phyloP scores from a whole-genome alignment of 35 echinoderm and acorn worm genomes.

The Ptychodera flava region DNA sequence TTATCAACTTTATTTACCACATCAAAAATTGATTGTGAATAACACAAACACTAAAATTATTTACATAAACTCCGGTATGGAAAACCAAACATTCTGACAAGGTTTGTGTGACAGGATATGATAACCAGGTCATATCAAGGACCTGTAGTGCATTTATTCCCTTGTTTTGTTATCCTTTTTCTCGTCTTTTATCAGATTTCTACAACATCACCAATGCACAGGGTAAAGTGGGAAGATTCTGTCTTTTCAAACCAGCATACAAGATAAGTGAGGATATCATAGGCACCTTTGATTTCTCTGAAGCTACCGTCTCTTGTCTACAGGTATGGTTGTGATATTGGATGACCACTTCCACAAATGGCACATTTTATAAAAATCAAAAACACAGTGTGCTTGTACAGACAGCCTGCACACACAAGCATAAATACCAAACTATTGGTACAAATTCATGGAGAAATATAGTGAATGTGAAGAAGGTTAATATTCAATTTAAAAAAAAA shows the following conservation, averaged over 20 bases:
- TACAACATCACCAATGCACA: conserved; percentile 92
- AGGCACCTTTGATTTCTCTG: conserved; percentile 89
- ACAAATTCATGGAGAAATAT: not conserved
- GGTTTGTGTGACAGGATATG: too few relatives aligned
- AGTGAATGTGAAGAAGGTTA: not conserved
- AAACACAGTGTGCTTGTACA: not conserved
- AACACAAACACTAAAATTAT: not conserved
- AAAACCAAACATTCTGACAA: too few relatives aligned
- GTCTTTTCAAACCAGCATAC: conserved; percentile 92
- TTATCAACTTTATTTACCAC: not conserved
- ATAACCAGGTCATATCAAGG: too few relatives aligned
- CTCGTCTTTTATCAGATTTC: conserved; percentile 44
- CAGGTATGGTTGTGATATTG: conserved; percentile 45
- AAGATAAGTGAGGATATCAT: conserved; percentile 97
- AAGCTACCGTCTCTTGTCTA: conserved; percentile 71
- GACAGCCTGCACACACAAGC: not conserved
- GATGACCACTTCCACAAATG: too few relatives aligned
- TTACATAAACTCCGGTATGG: too few relatives aligned
- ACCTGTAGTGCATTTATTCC: too few relatives aligned
- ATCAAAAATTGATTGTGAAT: not conserved
- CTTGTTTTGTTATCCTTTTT: conserved; percentile 6
- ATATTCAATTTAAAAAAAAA: not conserved
- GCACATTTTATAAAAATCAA: too few relatives aligned
- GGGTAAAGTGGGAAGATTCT: conserved; percentile 81
- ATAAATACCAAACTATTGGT: too few relatives aligned